These are phyloP conservation scores for Epinephelus malabaricus DNA, from an alignment of 2,797 vertebrate genomes.

Conservation along the genomic window DNA sequence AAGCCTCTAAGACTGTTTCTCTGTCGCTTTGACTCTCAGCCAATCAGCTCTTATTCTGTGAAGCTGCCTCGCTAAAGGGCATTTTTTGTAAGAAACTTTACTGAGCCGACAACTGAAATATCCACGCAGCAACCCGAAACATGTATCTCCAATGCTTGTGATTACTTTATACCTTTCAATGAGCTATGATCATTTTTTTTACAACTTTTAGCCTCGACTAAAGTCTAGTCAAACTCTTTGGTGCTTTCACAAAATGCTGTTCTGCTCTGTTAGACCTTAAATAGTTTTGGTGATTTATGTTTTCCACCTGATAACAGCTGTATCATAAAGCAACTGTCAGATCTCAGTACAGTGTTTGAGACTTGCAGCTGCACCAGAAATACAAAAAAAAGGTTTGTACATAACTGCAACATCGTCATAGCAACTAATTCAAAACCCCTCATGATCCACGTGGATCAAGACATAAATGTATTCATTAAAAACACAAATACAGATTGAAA, in stretches of 20 bases:
- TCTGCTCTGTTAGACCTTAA: too few relatives aligned
- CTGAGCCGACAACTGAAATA: neutral
- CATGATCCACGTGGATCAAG: neutral
- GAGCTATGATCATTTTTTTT: neutral
- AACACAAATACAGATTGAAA: neutral
- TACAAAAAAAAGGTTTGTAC: neutral
- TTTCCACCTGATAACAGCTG: neutral
- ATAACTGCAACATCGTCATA: neutral
- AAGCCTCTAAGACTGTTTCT: too few relatives aligned
- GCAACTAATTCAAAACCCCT: neutral
- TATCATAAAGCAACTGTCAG: neutral
- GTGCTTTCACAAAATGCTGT: neutral
- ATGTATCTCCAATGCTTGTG: neutral
- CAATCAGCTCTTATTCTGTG: too few relatives aligned
- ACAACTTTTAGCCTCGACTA: neutral
- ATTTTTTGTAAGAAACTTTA: neutral
- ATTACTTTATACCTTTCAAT: neutral
- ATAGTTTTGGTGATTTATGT: too few relatives aligned
- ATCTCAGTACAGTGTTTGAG: neutral
- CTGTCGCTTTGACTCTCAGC: too few relatives aligned
- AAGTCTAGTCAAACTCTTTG: too few relatives aligned
- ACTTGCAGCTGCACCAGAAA: too few relatives aligned
- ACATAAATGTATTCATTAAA: neutral
- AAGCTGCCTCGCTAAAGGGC: neutral
- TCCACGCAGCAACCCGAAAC: neutral